Base-by-base conservation (phyloP, 1,140 invertebrate genomes). In the Dinoponera quadriceps region DNA sequence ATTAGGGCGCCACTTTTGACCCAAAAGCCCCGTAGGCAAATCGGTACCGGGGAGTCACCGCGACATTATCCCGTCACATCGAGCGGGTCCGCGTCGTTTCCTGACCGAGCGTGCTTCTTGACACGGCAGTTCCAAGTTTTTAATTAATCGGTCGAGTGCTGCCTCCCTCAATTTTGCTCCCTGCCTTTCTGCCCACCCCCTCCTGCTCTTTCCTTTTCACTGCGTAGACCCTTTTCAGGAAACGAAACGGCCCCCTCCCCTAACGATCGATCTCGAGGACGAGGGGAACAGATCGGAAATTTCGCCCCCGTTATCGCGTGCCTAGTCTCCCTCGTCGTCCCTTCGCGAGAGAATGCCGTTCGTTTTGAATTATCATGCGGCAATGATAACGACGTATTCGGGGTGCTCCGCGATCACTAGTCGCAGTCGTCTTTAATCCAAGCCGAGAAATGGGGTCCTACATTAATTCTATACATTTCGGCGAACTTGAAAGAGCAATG, bases 121-220 rank as follows among this genome's bases (percentile, higher is more conserved):
- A 86, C 85, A 74, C 77, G 85, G 68, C 83, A 85, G 68, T 87
- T 80, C 38, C 57, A 84, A 87, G 85, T 86, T 85, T 88, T 87
- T 87, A 88, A 88, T 87, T 88, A 87, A 88, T 88, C 86, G 84
- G 83, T 87, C 86, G 86, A 78, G 60, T 78, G 57, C 69, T 62
- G 80, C 71, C 69, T 82, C 80, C 80, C 80, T 82, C 71, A 57
- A 82, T 74, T 82, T 82, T 62, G 11, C 62, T 22, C 62, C 65
- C 44, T n/a, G 59, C 60, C 75, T 7, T 14, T 11, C 38, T 14
- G 13, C 18, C 16, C 5, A 33, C 3, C 18, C 20, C 9, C 55
- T 9, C 4, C 25, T 16, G 18, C 22, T 29, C 55, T 80, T 54
- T 51, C 48, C 69, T 51, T 57, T 65, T 38, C 38, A 44, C 25